Conservation (phyloP, 53 echinoderm and acorn worm genomes). For the Mesocentrotus franciscanus region DNA sequence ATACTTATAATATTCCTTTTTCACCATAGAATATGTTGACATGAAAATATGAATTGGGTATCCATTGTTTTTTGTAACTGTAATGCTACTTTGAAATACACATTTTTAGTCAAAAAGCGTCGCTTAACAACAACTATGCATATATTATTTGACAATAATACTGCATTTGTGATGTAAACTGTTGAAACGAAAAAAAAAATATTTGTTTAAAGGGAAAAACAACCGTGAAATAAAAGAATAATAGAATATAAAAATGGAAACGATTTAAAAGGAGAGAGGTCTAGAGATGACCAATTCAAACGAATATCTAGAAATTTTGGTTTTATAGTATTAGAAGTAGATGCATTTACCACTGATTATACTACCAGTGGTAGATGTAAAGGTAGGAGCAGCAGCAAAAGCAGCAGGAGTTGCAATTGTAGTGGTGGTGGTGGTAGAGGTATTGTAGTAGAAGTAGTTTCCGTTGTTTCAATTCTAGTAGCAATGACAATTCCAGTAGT, state of each 20-base stretch:
- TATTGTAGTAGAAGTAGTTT: slow-evolving; percentile 17
- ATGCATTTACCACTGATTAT: too few relatives aligned
- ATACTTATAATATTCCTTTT: not conserved
- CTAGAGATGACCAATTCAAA: too few relatives aligned
- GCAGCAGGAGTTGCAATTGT: not conserved
- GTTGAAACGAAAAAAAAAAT: not conserved
- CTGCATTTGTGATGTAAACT: not conserved
- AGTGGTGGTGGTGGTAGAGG: not conserved
- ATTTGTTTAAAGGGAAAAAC: too few relatives aligned
- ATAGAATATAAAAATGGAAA: too few relatives aligned
- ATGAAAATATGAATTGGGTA: not conserved
- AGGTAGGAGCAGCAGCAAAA: slow-evolving; percentile 5
- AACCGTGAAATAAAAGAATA: too few relatives aligned
- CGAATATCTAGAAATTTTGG: too few relatives aligned
- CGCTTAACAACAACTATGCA: not conserved
- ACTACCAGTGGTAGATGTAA: not conserved
- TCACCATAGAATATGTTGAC: not conserved
- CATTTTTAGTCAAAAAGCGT: not conserved
- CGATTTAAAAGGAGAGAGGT: too few relatives aligned
- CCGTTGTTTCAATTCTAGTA: not conserved
- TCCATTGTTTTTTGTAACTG: not conserved
- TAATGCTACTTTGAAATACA: not conserved
- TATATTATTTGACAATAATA: not conserved
- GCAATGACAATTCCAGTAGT: not conserved
- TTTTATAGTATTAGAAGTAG: not conserved